Percentiles rank a stretch among this genome's conserved stretches.
Evolutionary conservation across 2,113 vertebrate genomes (phyloP).

Genomic region (Connochaetes taurinus): DNA sequence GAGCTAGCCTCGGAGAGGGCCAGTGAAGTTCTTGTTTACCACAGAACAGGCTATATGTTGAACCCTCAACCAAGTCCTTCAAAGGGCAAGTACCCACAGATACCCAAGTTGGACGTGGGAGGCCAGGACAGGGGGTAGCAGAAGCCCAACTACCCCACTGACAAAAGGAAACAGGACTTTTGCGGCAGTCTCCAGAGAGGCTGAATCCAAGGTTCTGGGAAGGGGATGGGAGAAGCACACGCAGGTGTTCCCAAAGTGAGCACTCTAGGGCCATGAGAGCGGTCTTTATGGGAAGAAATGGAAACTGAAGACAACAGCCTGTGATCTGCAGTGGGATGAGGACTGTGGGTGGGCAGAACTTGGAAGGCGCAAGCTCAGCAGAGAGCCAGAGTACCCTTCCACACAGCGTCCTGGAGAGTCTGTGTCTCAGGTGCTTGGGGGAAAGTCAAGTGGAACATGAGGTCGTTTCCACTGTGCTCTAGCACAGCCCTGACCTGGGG

Average conservation of each 20-base stretch:
- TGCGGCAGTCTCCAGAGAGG: not conserved
- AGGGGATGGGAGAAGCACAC: too few species aligned
- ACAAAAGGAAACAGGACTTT: not conserved
- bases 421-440: not conserved
- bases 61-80: not conserved
- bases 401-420: rapidly evolving
- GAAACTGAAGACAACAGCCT: not conserved
- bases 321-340: not conserved
- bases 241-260: not conserved
- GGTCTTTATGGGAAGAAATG: not conserved
- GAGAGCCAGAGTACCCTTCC: rapidly evolving
- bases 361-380: not conserved
- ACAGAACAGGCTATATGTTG: not conserved
- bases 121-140: rapidly evolving
- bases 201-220: not conserved
- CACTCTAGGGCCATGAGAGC: not conserved
- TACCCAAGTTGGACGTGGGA: not conserved
- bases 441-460: not conserved
- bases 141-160: not conserved
- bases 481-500: not conserved
- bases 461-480: not conserved
- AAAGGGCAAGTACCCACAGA: not conserved
- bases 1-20: not conserved
- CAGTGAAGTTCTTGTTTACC: not conserved
- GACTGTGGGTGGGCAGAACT: not conserved